Percentiles rank a stretch among this genome's conserved stretches.
phyloP scores from a whole-genome alignment of 1,140 invertebrate species.

The Atta colombica region DNA sequence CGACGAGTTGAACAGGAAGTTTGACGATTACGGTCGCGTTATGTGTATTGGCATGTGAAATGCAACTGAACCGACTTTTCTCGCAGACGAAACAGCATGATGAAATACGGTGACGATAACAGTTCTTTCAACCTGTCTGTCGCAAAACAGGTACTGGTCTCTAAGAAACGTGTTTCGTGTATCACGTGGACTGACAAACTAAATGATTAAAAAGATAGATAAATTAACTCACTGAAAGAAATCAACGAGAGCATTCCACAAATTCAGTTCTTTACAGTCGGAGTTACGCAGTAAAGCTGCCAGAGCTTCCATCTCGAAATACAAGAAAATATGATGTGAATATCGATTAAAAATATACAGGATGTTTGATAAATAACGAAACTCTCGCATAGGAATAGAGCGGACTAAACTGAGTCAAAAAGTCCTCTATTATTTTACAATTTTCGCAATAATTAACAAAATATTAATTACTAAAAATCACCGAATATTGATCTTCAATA shows the following conservation, averaged over 20 bases:
- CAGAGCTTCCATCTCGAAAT: not conserved
- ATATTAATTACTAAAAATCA: no score
- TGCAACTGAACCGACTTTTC: not conserved
- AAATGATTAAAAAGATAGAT: conserved; percentile 47
- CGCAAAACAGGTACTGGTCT: conserved; percentile 18
- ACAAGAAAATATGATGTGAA: not conserved
- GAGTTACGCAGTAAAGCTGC: not conserved
- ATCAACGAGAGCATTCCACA: not conserved
- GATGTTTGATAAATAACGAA: no score
- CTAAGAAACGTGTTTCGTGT: conserved; percentile 24
- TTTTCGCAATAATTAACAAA: no score
- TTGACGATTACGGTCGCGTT: conserved; percentile 10
- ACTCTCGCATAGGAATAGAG: no score
- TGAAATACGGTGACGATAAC: conserved; percentile 24
- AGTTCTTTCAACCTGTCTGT: conserved; percentile 34
- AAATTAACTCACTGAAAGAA: not conserved
- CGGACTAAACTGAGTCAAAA: no score
- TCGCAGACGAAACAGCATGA: not conserved
- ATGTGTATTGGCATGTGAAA: not conserved
- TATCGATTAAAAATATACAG: not conserved
- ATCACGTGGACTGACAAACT: conserved; percentile 33
- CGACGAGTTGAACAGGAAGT: conserved; percentile 12
- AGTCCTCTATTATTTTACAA: no score
- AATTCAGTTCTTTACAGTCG: conserved; percentile 17
- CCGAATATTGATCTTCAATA: no score